Conservation (phyloP, 1,140 invertebrate species). For the Triops cancriformis region DNA sequence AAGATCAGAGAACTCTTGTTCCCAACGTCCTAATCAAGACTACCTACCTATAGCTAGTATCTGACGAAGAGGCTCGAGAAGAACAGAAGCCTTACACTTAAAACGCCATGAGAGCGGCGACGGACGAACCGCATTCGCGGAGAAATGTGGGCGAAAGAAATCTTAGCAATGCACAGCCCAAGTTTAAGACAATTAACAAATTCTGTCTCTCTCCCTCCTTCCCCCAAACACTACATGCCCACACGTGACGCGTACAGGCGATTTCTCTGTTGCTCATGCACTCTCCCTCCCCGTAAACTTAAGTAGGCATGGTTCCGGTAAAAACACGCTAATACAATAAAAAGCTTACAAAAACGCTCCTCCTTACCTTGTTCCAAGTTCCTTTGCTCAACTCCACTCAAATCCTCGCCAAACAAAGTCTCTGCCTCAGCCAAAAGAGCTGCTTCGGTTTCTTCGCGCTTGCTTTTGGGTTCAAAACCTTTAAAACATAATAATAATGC, state of each 20-base stretch:
- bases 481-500: not conserved
- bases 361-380: constrained; percentile 10
- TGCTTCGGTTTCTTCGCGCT: not conserved
- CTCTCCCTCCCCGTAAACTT: not conserved
- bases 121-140: not conserved
- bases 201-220: not conserved
- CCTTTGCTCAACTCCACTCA: not conserved
- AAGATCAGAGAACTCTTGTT: not conserved
- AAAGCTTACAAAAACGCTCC: not conserved
- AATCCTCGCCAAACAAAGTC: not conserved
- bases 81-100: not conserved
- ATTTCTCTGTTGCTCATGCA: not conserved
- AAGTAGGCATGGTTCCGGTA: not conserved
- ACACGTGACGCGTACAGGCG: not conserved
- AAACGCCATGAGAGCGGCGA: not conserved
- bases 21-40: not conserved
- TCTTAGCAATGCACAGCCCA: constrained; percentile 5
- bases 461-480: not conserved
- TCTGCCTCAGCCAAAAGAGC: not conserved
- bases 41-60: not conserved
- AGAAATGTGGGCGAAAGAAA: not conserved
- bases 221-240: not conserved
- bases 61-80: not conserved
- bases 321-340: constrained; percentile 1
- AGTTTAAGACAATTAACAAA: constrained; percentile 11